Evolutionary conservation across 1,140 invertebrate species (phyloP).

Genomic region (Charaxes varanes): DNA sequence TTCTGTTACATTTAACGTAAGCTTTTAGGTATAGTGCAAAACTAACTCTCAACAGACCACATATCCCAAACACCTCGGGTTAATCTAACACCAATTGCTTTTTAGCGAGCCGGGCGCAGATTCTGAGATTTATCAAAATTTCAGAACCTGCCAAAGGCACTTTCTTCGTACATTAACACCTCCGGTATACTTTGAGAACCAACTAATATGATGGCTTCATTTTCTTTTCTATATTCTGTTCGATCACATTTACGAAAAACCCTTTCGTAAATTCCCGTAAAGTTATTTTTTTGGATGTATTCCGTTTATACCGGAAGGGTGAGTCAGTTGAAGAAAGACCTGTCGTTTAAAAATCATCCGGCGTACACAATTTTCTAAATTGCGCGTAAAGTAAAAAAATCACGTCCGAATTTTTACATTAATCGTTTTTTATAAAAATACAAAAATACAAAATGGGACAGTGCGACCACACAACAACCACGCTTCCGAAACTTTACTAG

Average conservation of each 20-base stretch:
- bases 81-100: slow-evolving; percentile 51
- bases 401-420: slow-evolving; percentile 63
- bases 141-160: background rate
- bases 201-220: too few relatives aligned
- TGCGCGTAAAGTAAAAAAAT: slow-evolving; percentile 64
- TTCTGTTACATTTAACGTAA: slow-evolving; percentile 15
- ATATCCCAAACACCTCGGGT: slow-evolving; percentile 63
- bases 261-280: too few relatives aligned
- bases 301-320: background rate
- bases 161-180: background rate
- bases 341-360: background rate
- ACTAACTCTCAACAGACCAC: slow-evolving; percentile 49
- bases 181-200: background rate
- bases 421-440: slow-evolving; percentile 70
- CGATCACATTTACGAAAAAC: too few relatives aligned
- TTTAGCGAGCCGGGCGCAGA: slow-evolving; percentile 22
- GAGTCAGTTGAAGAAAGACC: background rate
- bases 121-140: slow-evolving; percentile 1
- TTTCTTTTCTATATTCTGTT: too few relatives aligned
- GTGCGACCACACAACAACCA: slow-evolving; percentile 54
- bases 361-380: slow-evolving; percentile 20
- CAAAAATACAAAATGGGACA: slow-evolving; percentile 73
- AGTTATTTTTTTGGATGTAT: too few relatives aligned
- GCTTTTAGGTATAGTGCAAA: slow-evolving; percentile 29
- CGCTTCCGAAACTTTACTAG: slow-evolving; percentile 41